These are phyloP conservation scores for Drosophila melanogaster DNA, from an alignment of 1,140 invertebrate species.

Conservation along the genomic window DNA sequence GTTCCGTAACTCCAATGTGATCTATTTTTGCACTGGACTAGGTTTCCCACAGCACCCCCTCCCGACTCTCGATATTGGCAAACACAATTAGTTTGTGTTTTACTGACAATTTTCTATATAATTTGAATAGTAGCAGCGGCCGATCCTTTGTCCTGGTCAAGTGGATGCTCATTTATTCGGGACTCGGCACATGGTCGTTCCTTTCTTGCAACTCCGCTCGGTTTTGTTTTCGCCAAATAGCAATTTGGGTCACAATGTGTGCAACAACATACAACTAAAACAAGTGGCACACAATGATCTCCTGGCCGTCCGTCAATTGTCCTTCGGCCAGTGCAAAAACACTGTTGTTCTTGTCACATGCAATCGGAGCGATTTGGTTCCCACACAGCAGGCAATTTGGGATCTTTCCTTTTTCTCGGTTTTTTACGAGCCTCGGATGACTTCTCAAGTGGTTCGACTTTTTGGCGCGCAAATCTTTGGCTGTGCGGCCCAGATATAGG, in stretches of 20 bases:
- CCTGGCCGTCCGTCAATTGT: slow-evolving; percentile 13
- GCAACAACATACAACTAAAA: slow-evolving; percentile 50
- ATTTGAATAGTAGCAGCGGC: slow-evolving; percentile 74
- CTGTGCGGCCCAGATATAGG: slow-evolving; percentile 36
- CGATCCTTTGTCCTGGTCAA: slow-evolving; percentile 59
- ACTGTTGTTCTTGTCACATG: slow-evolving; percentile 67
- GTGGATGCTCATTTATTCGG: slow-evolving; percentile 55
- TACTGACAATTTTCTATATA: slow-evolving; percentile 74
- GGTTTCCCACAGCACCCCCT: slow-evolving; percentile 50
- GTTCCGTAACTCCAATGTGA: slow-evolving; percentile 25
- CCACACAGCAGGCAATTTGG: slow-evolving; percentile 75
- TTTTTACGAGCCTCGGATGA: slow-evolving; percentile 55
- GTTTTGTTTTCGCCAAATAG: slow-evolving; percentile 61
- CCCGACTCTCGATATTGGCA: slow-evolving; percentile 20
- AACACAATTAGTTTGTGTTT: slow-evolving; percentile 77
- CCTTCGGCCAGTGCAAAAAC: slow-evolving; percentile 52
- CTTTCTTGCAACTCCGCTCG: slow-evolving; percentile 13
- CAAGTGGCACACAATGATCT: slow-evolving; percentile 71
- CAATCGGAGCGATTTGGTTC: slow-evolving; percentile 63
- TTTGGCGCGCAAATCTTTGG: slow-evolving; percentile 49
- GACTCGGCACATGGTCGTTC: slow-evolving; percentile 51
- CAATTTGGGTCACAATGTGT: slow-evolving; percentile 76
- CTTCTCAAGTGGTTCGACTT: slow-evolving; percentile 62
- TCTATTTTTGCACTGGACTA: slow-evolving; percentile 8
- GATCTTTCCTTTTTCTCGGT: slow-evolving; percentile 40